Evolutionary conservation across 2,888 invertebrate species (phyloP), one percentile per base, ranked within the genome.

Genomic region (Lithosia quadra): DNA sequence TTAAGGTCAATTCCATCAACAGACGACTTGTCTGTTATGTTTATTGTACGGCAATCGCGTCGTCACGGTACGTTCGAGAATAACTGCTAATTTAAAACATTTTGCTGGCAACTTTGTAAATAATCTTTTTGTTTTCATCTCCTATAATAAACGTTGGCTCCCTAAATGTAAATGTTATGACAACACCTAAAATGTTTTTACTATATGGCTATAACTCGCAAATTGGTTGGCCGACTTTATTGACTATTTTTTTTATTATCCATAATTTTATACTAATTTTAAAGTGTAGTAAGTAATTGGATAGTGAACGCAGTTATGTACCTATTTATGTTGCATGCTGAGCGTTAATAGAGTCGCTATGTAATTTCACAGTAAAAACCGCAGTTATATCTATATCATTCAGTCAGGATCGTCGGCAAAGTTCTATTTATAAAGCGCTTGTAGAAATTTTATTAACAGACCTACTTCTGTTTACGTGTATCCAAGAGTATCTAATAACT

Each of bases 81-180:
- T 13, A 28, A n/a, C 0, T 8, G 11, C 21, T 28, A 8, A 22
- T 62, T 49, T 49, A 5, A 43, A 61, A 61, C 33, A 22, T 49
- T 63, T 63, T n/a, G 33, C 49, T 33, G n/a, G 24, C 15, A 21
- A 1, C 21, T 33, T 13, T 53, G 49, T 63, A 63, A 63, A 53
- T 21, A 62, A 62, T 63, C 28, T 63, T 63, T 49, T 63, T 63
- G 49, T 63, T 63, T 24, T 63, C n/a, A 33, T 28, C 49, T 21
- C 8, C 9, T 28, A 63, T 28, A 53, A 63, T 63, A 63, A 63
- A 62, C 49, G 33, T 33, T 53, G 28, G 49, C 28, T 33, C n/a
- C 43, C n/a, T 62, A 28, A 49, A 60, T 36, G 5, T 49, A 49
- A 62, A 62, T 49, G 43, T 62, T 62, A 62, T 49, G 28, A 22